Evolutionary conservation across 1,140 invertebrate genomes (phyloP).

Genomic region (Pseudomyrmex pallidus): DNA sequence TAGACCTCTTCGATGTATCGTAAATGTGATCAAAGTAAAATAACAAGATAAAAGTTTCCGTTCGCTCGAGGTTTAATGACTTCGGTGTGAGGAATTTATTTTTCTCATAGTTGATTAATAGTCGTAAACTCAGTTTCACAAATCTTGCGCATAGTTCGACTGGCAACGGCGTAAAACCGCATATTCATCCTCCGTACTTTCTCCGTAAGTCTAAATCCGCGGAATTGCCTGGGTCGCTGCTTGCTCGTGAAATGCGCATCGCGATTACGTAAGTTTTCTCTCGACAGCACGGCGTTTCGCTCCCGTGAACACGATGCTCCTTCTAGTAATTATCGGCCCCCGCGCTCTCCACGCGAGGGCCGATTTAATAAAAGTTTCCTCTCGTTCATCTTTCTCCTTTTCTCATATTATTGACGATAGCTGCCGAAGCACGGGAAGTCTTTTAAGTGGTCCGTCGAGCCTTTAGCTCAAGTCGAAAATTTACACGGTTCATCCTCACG

Average conservation of each 20-base stretch:
- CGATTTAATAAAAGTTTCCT: conserved; percentile 62
- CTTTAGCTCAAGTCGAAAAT: conserved; percentile 25
- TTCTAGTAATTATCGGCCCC: conserved; percentile 51
- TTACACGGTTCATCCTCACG: conserved; percentile 38
- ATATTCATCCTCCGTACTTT: conserved; percentile 31
- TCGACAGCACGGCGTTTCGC: conserved; percentile 40
- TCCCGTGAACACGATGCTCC: conserved; percentile 49
- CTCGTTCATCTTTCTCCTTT: conserved; percentile 7
- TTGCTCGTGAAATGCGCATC: conserved; percentile 37
- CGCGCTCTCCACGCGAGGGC: conserved; percentile 19
- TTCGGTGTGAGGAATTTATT: background rate
- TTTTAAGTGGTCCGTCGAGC: conserved; percentile 17
- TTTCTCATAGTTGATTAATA: conserved; percentile 25
- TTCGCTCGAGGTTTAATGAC: conserved; percentile 6
- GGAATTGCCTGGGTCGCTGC: conserved; percentile 3
- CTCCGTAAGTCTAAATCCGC: conserved; percentile 43
- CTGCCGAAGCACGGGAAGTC: background rate
- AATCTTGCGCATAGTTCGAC: conserved; percentile 13
- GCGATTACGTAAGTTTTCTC: conserved; percentile 59
- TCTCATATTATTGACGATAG: conserved; percentile 30
- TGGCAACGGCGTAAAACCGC: background rate
- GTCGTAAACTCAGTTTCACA: conserved; percentile 1
- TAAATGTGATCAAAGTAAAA: background rate
- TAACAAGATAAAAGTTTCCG: background rate
- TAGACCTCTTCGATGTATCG: background rate